Conservation (phyloP, 1,140 invertebrate species). For the Heliconius melpomene region DNA sequence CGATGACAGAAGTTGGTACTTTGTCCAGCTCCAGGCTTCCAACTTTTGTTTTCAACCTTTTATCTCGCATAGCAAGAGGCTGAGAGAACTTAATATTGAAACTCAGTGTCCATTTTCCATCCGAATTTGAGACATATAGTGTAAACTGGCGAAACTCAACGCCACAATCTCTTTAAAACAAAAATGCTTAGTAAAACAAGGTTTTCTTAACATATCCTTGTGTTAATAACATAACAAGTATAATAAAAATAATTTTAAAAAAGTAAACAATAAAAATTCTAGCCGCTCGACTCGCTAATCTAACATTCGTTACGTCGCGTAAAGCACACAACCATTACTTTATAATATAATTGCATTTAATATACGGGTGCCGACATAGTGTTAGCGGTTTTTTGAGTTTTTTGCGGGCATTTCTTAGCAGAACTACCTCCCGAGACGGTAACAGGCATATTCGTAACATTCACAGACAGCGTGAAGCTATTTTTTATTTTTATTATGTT, state of each 20-base stretch:
- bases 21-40: no score
- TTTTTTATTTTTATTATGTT: no score
- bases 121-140: background rate
- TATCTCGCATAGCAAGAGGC: no score
- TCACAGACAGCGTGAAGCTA: no score
- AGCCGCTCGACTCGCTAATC: constrained; percentile 3
- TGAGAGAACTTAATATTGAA: no score
- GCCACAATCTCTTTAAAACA: background rate
- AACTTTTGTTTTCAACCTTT: no score
- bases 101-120: background rate
- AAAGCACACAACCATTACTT: constrained; percentile 15
- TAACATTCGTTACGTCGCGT: constrained; percentile 7
- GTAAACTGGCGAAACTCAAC: background rate
- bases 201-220: background rate
- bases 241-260: constrained; percentile 9
- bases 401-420: no score
- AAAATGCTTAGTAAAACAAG: background rate
- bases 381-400: background rate
- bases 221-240: background rate
- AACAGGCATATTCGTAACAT: no score
- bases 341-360: constrained; percentile 14
- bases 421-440: no score
- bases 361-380: background rate
- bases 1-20: no score
- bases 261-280: constrained; percentile 28